Evolutionary conservation across 2,797 vertebrate genomes (phyloP).

Genomic region (Acestrorhynchus altus): DNA sequence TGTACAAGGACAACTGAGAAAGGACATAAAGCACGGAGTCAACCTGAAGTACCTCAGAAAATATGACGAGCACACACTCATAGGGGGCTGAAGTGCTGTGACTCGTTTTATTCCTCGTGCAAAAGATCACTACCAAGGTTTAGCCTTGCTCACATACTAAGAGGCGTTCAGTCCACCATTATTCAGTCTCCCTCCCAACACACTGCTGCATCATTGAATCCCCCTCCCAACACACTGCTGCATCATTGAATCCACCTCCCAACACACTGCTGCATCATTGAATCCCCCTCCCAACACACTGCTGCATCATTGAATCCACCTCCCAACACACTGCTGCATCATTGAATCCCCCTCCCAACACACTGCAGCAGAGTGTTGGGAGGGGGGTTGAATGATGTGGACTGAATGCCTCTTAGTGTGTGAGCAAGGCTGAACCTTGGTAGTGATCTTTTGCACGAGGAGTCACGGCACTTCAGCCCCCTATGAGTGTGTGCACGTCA

Average conservation of each 20-base stretch:
- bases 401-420: constrained; percentile 51
- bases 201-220: no score
- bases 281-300: no score
- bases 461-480: constrained; percentile 74
- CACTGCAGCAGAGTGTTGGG: no score
- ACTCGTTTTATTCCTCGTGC: constrained; percentile 73
- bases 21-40: constrained; percentile 31
- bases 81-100: constrained; percentile 73
- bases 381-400: constrained; percentile 34
- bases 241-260: no score
- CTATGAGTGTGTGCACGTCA: constrained; percentile 69
- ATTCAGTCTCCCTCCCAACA: constrained; percentile 35
- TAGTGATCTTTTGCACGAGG: constrained; percentile 76
- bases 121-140: constrained; percentile 76
- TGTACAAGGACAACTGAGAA: constrained; percentile 26
- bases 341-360: no score
- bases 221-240: constrained; percentile 6
- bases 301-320: no score
- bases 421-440: constrained; percentile 69
- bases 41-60: constrained; percentile 64
- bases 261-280: no score
- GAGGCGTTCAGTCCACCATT: constrained; percentile 57
- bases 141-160: constrained; percentile 57
- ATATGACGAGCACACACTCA: constrained; percentile 65
- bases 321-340: no score